Evolutionary conservation across 2,888 invertebrate genomes (phyloP).

Genomic region (Acrocera orbiculus): DNA sequence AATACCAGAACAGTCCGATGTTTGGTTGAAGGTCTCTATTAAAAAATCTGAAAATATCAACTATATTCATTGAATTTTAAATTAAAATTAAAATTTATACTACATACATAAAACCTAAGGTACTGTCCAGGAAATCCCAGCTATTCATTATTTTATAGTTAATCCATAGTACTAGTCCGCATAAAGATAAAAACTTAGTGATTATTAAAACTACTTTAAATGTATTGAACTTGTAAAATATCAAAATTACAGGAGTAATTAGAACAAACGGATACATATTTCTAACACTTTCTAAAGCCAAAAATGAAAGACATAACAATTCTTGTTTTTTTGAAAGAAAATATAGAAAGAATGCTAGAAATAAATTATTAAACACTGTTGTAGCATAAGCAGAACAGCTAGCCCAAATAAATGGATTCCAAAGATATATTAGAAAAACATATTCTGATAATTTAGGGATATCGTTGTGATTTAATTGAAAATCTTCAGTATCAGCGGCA

Average conservation of each 20-base stretch:
- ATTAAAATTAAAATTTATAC: not conserved
- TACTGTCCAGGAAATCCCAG: conserved; percentile 48
- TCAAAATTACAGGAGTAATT: conserved; percentile 61
- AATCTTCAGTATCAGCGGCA: conserved; percentile 41
- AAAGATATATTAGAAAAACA: conserved; percentile 62
- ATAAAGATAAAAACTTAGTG: too few species aligned
- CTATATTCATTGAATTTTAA: not conserved
- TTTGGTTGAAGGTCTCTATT: conserved; percentile 93
- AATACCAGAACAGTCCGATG: conserved; percentile 98
- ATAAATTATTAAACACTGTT: conserved; percentile 75
- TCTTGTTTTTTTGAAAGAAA: conserved; percentile 48
- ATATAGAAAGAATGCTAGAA: conserved; percentile 52
- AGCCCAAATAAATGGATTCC: conserved; percentile 75
- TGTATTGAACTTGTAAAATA: conserved; percentile 13
- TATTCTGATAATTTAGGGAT: conserved; percentile 38
- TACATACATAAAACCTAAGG: conserved; percentile 68
- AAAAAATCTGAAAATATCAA: conserved; percentile 54
- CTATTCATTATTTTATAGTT: conserved; percentile 43
- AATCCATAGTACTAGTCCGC: conserved; percentile 14
- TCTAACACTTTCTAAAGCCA: conserved; percentile 66
- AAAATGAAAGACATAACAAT: conserved; percentile 42
- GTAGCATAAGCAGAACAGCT: conserved; percentile 81
- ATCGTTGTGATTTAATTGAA: conserved; percentile 31
- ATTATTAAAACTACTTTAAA: conserved; percentile 8
- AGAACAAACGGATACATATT: conserved; percentile 68